phyloP scores from a whole-genome alignment of 2,113 vertebrate genomes.

The Rhipidura dahli region DNA sequence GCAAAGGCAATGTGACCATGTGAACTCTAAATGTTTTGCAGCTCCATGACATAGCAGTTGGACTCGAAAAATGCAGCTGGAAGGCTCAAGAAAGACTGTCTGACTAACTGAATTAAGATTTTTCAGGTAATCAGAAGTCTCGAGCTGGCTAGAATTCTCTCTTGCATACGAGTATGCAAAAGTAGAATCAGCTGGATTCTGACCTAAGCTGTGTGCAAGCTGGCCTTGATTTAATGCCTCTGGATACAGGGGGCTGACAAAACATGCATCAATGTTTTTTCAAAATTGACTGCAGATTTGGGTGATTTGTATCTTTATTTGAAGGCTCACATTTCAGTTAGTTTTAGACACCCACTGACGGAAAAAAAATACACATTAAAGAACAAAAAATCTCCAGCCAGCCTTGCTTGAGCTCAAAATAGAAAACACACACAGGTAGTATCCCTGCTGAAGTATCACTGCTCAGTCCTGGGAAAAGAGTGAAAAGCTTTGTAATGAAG shows the following conservation, averaged over 20 bases:
- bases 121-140: background rate
- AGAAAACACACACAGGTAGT: background rate
- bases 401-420: background rate
- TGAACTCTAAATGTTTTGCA: background rate
- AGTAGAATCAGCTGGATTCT: background rate
- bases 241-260: background rate
- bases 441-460: background rate
- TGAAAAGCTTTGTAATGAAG: background rate
- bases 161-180: background rate
- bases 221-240: background rate
- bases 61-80: background rate
- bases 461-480: background rate
- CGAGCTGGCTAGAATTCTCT: background rate
- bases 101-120: background rate
- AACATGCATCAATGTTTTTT: background rate
- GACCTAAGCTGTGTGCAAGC: background rate
- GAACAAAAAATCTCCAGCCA: background rate
- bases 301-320: background rate
- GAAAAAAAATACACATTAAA: background rate
- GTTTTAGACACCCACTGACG: background rate
- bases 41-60: background rate
- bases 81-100: background rate
- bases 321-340: accelerated
- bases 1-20: background rate
- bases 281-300: background rate